These are phyloP conservation scores for Girardinichthys multiradiatus DNA, from an alignment of 2,113 vertebrate species.

Conservation along the genomic window DNA sequence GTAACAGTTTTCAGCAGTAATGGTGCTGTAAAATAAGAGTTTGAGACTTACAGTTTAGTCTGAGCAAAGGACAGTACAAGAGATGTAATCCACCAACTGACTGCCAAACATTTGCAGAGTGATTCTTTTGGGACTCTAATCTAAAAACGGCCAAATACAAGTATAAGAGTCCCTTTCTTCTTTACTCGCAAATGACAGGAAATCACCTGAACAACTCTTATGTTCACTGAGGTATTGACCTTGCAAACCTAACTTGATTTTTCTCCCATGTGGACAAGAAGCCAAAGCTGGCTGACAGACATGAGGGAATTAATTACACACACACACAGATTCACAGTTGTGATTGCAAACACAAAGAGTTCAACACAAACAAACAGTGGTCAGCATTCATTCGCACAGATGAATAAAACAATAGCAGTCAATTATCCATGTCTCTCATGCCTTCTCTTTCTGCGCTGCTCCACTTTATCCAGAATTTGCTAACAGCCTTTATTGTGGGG, in stretches of 20 bases:
- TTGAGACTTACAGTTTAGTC: no score
- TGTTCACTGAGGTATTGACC: not conserved
- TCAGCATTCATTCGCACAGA: constrained; percentile 68
- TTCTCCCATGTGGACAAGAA: constrained; percentile 20
- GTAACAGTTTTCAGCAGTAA: no score
- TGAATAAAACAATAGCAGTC: constrained; percentile 67
- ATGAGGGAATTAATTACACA: constrained; percentile 66
- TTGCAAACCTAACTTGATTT: constrained; percentile 22
- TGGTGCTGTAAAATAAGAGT: no score
- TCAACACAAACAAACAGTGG: constrained; percentile 67
- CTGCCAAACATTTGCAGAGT: not conserved
- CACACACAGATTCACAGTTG: constrained; percentile 57
- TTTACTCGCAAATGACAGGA: not conserved
- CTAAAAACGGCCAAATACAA: no score
- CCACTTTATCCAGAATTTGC: constrained; percentile 62
- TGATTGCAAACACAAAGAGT: constrained; percentile 63
- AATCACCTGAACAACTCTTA: not conserved
- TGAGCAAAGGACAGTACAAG: no score
- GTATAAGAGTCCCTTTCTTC: not conserved
- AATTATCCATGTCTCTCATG: constrained; percentile 64
- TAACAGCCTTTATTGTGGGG: constrained; percentile 58
- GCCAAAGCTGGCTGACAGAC: constrained; percentile 43
- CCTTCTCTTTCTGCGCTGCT: constrained; percentile 42
- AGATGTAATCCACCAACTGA: no score
- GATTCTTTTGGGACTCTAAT: not conserved